Evolutionary conservation across 1,140 invertebrate genomes (phyloP).

Genomic region (Drosophila trapezifrons): DNA sequence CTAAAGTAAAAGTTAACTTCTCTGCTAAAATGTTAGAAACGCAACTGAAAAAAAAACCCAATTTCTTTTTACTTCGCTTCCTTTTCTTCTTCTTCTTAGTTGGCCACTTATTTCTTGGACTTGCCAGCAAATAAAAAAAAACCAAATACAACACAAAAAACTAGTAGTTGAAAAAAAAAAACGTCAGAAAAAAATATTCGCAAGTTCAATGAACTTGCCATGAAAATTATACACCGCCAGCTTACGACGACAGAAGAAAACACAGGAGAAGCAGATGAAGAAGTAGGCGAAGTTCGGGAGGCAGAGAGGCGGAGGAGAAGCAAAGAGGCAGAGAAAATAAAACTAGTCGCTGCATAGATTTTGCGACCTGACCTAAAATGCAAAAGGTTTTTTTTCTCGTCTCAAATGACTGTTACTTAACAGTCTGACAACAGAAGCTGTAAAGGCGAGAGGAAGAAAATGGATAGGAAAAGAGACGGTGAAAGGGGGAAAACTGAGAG

Average conservation of each 20-base stretch:
- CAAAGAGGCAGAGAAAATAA: slow-evolving; percentile 30
- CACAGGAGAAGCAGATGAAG: slow-evolving; percentile 4
- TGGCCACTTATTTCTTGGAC: slow-evolving; percentile 34
- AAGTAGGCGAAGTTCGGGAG: background rate
- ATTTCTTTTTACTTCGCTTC: slow-evolving; percentile 58
- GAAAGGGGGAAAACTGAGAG: background rate
- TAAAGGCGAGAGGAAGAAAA: slow-evolving; percentile 2
- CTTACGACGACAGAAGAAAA: slow-evolving; percentile 58
- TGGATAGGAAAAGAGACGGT: background rate
- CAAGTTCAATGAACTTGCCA: slow-evolving; percentile 83
- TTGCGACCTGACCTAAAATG: slow-evolving; percentile 84
- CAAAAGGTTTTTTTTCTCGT: slow-evolving; percentile 57
- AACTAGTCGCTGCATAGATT: slow-evolving; percentile 78
- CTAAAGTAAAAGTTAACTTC: background rate
- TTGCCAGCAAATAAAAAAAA: slow-evolving; percentile 23
- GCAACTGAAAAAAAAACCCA: slow-evolving; percentile 44
- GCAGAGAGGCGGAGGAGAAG: background rate
- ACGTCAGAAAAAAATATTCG: slow-evolving; percentile 58
- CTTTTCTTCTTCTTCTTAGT: slow-evolving; percentile 25
- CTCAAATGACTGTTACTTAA: slow-evolving; percentile 40
- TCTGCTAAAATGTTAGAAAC: too few relatives aligned
- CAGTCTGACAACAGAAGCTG: slow-evolving; percentile 30
- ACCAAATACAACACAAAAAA: slow-evolving; percentile 52
- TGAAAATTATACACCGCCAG: slow-evolving; percentile 74
- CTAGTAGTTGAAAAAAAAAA: slow-evolving; percentile 29